A percentile compares a stretch with the other conserved stretches of the same genome.
phyloP scores from a whole-genome alignment of 2,113 vertebrate genomes.

The Elgaria multicarinata region DNA sequence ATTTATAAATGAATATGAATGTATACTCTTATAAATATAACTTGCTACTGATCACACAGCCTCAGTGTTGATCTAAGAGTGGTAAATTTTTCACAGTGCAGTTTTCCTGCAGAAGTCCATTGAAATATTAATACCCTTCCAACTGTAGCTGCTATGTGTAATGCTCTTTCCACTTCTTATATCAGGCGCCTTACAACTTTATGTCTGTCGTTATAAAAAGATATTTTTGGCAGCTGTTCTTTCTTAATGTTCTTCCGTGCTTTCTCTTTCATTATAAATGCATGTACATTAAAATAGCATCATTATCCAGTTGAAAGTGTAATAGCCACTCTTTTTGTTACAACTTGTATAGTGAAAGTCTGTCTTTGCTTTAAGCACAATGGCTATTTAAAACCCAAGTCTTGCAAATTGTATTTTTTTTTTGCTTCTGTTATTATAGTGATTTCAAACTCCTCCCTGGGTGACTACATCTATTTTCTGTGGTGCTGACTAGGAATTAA shows the following conservation, averaged over 20 bases:
- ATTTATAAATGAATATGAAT: background rate
- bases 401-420: slow-evolving; percentile 24
- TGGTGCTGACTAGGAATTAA: rapidly evolving
- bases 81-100: background rate
- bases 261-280: background rate
- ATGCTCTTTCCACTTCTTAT: background rate
- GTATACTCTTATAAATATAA: too few species aligned
- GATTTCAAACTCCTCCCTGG: rapidly evolving
- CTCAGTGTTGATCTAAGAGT: background rate
- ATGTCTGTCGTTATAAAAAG: background rate
- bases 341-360: background rate
- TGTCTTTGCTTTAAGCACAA: slow-evolving; percentile 34
- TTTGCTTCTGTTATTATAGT: background rate
- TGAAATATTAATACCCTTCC: background rate
- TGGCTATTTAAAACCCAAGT: slow-evolving; percentile 1
- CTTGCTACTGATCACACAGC: background rate
- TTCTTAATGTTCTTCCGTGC: background rate
- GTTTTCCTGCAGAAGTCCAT: background rate
- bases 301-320: slow-evolving; percentile 29
- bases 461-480: rapidly evolving
- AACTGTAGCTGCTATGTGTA: background rate
- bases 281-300: background rate
- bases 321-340: background rate
- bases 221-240: slow-evolving; percentile 39
- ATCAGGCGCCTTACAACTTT: background rate